Base-by-base conservation (phyloP, 1,140 invertebrate genomes). In the Meloidogyne exigua region DNA sequence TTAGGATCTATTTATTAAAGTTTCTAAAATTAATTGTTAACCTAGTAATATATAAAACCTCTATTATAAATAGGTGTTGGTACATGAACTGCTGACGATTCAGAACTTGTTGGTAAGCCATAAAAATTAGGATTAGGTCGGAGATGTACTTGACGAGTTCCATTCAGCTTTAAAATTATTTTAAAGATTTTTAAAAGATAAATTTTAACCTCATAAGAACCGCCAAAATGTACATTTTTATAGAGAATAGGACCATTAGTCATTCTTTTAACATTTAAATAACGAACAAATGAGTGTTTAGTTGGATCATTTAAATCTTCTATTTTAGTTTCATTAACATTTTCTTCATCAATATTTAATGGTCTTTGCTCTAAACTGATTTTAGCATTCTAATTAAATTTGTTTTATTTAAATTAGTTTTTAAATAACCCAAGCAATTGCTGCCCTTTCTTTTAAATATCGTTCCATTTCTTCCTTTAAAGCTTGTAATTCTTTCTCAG, bases 51-150 rank as follows among this genome's bases (percentile, higher is more conserved):
- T n/a, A n/a, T n/a, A n/a, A 75, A 63, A 80, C 83, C 72, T 82
- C 86, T 78, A 63, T 88, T 87, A 71, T 88, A 87, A 13, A 88
- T 75, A 3, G 86, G 85, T 36, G 85, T 87, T 11, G 85, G 85
- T 67, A 87, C 76, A 76, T 87, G 85, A 2, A 87, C 85, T 12
- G 86, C 87, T n/a, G 85, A 87, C 12, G 81, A 77, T 15, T 87
- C 79, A 1, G 80, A 81, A 65, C 77, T 84, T 25, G 86, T 88
- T 10, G 63, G 57, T 26, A 88, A 71, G 9, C 80, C 78, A 68
- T 88, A 87, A 73, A 87, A 88, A 44, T 88, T 87, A 15, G 81
- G 82, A 79, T 87, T 87, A 18, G 84, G 76, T 4, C 66, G 73
- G 12, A 83, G 74, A 13, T 78, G 70, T 65, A 80, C 76, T 12